A percentile compares a stretch with the other conserved stretches of the same genome.
phyloP scores from a whole-genome alignment of 2,888 invertebrate species.

The Heteromurus nitidus region DNA sequence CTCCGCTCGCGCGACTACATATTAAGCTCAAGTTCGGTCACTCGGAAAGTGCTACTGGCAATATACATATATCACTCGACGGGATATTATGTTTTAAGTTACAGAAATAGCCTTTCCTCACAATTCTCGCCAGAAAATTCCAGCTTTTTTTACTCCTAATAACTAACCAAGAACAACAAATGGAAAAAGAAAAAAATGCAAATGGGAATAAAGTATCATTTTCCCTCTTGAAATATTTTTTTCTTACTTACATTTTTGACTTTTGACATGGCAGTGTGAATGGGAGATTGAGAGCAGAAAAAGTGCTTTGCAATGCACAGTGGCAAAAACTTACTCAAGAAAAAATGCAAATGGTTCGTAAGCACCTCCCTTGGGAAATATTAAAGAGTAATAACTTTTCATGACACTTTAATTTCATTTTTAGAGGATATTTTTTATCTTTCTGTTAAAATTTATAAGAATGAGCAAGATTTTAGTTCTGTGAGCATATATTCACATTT shows the following conservation, averaged over 20 bases:
- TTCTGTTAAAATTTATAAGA: background rate
- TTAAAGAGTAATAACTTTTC: slow-evolving; percentile 56
- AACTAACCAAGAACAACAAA: too few species aligned
- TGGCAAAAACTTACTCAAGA: too few species aligned
- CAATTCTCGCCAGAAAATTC: slow-evolving; percentile 7
- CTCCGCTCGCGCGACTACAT: background rate
- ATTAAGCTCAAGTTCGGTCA: background rate
- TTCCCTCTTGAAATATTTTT: too few species aligned
- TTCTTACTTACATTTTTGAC: too few species aligned
- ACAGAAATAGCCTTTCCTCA: background rate
- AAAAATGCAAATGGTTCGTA: slow-evolving; percentile 31
- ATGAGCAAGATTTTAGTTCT: too few species aligned
- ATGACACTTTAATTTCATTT: slow-evolving; percentile 63
- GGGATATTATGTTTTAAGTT: slow-evolving; percentile 4
- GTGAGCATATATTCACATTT: too few species aligned
- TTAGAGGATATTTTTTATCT: background rate
- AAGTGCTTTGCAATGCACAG: too few species aligned
- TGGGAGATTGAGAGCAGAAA: too few species aligned
- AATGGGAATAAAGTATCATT: too few species aligned
- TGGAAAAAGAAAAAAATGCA: too few species aligned
- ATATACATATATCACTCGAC: slow-evolving; percentile 1
- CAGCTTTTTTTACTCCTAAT: background rate
- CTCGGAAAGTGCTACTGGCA: background rate
- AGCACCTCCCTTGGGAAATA: slow-evolving; percentile 51
- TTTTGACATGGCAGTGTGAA: too few species aligned